Base-by-base conservation (phyloP, 2,888 invertebrate species). In the Drosophila setosimentum region DNA sequence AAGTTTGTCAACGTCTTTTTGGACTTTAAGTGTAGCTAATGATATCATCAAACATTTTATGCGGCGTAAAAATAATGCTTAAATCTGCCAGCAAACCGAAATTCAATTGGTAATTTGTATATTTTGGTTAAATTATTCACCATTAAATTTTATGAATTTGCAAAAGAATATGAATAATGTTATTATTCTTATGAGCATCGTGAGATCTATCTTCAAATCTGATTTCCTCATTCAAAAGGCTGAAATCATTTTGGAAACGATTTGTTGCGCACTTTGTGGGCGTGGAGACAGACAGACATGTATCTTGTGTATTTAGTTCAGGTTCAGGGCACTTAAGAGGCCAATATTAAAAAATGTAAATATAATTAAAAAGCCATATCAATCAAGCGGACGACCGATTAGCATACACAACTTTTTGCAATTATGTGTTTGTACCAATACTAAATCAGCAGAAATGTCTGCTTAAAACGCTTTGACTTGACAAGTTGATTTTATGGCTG, bases 401-500 rank as follows among this genome's bases (percentile, higher is more conserved):
- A 84, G 88, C 85, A 85, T 85, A 84, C 85, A 89, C 89, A 89
- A 89, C 76, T 79, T 69, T 89, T 89, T 87, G 75, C 85, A 76
- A 85, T 89, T 89, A 89, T 89, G 69, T 83, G 54, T 73, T 51
- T 73, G 71, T 68, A 68, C 64, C 73, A 76, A 84, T 81, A 68
- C 75, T 84, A 89, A 87, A 84, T 84, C 85, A 85, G 79, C 85
- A 85, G 79, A 87, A 72, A 84, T 87, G 84, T 89, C 87, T 87
- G 79, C 40, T 76, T 61, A 71, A 75, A 87, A 68, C 76, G 75
- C 84, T 72, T 73, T 61, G 70, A 78, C 55, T 73, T 84, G 87
- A 89, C 85, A 89, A 84, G 79, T 83, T 73, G 87, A 71, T 68
- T 69, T 87, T 64, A 76, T 58, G 61, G 35, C 55, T 27, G 60